These are phyloP conservation scores for Cryptotis parvus DNA, from an alignment of 2,113 vertebrate genomes.

Conservation along the genomic window DNA sequence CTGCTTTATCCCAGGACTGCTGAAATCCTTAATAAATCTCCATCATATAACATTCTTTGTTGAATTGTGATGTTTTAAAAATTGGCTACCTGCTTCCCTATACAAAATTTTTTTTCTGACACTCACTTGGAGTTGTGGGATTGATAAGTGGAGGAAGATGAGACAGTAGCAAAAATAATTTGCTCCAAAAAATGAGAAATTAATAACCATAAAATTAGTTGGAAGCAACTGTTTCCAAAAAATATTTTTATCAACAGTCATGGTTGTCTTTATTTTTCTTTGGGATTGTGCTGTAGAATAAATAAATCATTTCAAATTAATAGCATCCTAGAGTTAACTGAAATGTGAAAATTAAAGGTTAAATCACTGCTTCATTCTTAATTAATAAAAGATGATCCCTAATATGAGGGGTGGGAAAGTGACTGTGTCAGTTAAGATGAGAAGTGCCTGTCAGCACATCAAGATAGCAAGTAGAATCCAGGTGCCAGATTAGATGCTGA, in stretches of 20 bases:
- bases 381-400: conserved; percentile 31
- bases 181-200: neutral
- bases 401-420: neutral
- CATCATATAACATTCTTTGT: neutral
- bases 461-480: neutral
- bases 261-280: conserved; percentile 29
- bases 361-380: conserved; percentile 42
- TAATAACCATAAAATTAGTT: neutral
- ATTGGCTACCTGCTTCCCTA: neutral
- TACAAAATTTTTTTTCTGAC: neutral
- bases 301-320: conserved; percentile 35
- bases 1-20: neutral
- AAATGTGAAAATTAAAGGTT: conserved; percentile 22
- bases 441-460: neutral
- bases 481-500: neutral
- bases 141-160: neutral
- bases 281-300: conserved; percentile 1
- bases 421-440: neutral
- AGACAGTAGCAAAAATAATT: neutral
- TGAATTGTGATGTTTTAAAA: neutral
- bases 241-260: neutral
- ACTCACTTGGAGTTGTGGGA: conserved; percentile 8
- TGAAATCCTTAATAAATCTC: neutral
- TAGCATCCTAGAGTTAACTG: neutral
- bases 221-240: conserved; percentile 1